phyloP scores from a whole-genome alignment of 2,888 invertebrate species.

The Lasioglossum calceatum region DNA sequence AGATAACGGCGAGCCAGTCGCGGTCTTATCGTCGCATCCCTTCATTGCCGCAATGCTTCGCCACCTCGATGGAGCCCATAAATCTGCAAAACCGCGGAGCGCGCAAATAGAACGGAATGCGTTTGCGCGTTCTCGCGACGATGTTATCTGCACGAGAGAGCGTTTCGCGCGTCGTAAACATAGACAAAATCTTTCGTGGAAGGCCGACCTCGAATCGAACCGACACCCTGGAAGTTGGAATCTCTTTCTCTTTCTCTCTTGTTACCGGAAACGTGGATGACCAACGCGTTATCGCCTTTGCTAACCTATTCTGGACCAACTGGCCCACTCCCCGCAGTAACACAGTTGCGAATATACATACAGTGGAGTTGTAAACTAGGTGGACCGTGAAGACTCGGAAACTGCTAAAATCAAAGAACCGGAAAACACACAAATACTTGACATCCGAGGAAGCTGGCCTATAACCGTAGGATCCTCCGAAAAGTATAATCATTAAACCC shows the following conservation, averaged over 20 bases:
- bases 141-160: conserved; percentile 36
- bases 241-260: neutral
- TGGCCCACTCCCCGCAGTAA: neutral
- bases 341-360: neutral
- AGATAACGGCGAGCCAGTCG: conserved; percentile 32
- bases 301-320: neutral
- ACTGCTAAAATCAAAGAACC: neutral
- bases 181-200: conserved; percentile 29
- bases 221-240: neutral
- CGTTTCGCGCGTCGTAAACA: conserved; percentile 36
- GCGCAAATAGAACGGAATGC: conserved; percentile 52
- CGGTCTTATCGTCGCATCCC: conserved; percentile 35
- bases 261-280: neutral
- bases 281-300: neutral
- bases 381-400: neutral
- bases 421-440: neutral
- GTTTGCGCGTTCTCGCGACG: neutral
- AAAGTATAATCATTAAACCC: neutral
- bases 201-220: conserved; percentile 12
- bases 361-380: neutral
- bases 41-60: conserved; percentile 38
- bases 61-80: conserved; percentile 44
- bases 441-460: neutral
- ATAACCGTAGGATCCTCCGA: neutral
- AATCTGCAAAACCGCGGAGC: conserved; percentile 46